Percentiles rank a stretch among this genome's conserved stretches.
These are phyloP conservation scores for Anhinga rufa DNA, from an alignment of 2,113 vertebrate genomes.

Conservation along the genomic window DNA sequence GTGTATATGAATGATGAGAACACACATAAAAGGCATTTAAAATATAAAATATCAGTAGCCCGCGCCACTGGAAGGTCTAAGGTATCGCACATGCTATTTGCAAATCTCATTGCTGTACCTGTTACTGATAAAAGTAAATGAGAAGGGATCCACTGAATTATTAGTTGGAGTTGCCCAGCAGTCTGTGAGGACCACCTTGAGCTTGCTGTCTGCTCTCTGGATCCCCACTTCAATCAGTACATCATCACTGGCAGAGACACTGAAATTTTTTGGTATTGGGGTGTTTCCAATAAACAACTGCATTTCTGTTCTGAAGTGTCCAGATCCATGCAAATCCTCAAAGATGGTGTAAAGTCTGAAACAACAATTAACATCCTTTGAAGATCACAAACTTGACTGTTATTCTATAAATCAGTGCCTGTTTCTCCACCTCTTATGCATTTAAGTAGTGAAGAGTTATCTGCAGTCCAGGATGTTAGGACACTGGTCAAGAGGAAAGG, in stretches of 20 bases:
- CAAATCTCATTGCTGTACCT: conserved; percentile 66
- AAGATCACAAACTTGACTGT: background rate
- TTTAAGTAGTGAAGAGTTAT: background rate
- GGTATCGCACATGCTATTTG: background rate
- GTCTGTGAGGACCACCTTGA: conserved; percentile 81
- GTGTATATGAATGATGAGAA: background rate
- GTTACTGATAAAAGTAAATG: conserved; percentile 78
- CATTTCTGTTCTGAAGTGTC: conserved; percentile 79
- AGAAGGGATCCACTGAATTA: conserved; percentile 50
- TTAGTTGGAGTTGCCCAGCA: conserved; percentile 87
- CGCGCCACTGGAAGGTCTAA: background rate
- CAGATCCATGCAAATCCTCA: conserved; percentile 73
- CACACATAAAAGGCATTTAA: background rate
- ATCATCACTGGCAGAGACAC: conserved; percentile 74
- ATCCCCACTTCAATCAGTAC: conserved; percentile 83
- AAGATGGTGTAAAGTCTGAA: conserved; percentile 76
- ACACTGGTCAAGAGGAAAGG: background rate
- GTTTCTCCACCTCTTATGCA: background rate
- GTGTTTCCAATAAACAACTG: conserved; percentile 77
- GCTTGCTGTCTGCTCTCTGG: conserved; percentile 69
- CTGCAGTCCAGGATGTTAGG: background rate
- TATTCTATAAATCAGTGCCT: background rate
- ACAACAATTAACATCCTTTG: background rate
- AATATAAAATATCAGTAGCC: background rate
- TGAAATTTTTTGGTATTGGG: conserved; percentile 78